Conservation (phyloP, 2,888 invertebrate genomes). For the Notodonta dromedarius region DNA sequence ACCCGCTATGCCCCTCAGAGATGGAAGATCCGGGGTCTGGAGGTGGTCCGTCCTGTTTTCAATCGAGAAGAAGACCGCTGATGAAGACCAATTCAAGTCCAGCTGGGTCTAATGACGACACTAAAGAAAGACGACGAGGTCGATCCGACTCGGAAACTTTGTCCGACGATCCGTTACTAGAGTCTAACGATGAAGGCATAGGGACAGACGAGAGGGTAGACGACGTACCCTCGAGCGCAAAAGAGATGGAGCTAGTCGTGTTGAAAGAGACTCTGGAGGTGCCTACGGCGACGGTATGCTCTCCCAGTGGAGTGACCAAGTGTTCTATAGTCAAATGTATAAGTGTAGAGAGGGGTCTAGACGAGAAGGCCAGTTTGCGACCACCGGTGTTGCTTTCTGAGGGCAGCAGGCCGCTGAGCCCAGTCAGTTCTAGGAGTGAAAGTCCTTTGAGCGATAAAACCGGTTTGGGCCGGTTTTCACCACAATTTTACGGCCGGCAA, state of each 20-base stretch:
- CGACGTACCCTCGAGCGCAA: constrained; percentile 88
- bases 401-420: constrained; percentile 86
- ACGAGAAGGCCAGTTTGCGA: constrained; percentile 72
- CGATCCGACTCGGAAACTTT: constrained; percentile 90
- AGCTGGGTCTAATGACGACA: constrained; percentile 70
- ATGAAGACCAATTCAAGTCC: constrained; percentile 85
- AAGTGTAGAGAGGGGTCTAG: constrained; percentile 82
- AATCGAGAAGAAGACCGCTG: constrained; percentile 84
- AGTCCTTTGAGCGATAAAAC: constrained; percentile 91
- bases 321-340: constrained; percentile 83
- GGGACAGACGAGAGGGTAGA: constrained; percentile 91
- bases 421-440: constrained; percentile 91
- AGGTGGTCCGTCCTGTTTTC: constrained; percentile 79
- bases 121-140: constrained; percentile 82
- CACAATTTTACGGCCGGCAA: constrained; percentile 88
- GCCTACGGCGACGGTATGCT: constrained; percentile 69
- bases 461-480: constrained; percentile 87
- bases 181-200: constrained; percentile 91
- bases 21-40: constrained; percentile 89
- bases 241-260: constrained; percentile 82
- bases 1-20: constrained; percentile 90
- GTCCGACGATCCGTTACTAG: constrained; percentile 88
- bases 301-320: constrained; percentile 79
- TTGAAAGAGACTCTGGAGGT: constrained; percentile 76
- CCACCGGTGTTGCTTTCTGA: constrained; percentile 84